Conservation (phyloP, 2,797 vertebrate species). For the Coluber constrictor region DNA sequence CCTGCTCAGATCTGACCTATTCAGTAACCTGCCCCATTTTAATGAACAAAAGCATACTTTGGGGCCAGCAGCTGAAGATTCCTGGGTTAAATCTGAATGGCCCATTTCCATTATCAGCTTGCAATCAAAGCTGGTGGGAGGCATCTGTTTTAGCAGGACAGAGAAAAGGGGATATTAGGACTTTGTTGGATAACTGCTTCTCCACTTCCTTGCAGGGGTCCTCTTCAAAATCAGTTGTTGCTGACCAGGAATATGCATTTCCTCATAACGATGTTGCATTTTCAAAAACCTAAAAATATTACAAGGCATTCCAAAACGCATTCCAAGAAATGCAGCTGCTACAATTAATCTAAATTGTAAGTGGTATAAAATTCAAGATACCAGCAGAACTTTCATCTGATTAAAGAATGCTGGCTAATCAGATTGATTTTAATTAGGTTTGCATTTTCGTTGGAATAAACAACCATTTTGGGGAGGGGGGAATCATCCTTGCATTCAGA, state of each 20-base stretch:
- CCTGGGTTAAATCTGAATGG: neutral
- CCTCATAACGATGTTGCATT: neutral
- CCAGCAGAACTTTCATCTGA: neutral
- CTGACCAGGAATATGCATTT: neutral
- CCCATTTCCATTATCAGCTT: neutral
- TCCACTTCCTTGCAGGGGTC: neutral
- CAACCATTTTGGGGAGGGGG: neutral
- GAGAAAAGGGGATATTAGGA: neutral
- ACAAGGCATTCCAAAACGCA: neutral
- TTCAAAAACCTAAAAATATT: neutral
- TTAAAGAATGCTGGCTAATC: neutral
- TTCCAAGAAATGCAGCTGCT: neutral
- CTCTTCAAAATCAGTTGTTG: neutral
- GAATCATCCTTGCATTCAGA: neutral
- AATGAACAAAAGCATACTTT: neutral
- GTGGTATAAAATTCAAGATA: neutral
- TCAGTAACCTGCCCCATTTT: neutral
- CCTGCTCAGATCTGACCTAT: neutral
- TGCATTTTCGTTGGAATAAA: neutral
- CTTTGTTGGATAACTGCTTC: neutral
- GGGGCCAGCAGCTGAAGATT: neutral
- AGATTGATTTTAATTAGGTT: neutral
- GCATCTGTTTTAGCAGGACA: neutral
- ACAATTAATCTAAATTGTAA: neutral
- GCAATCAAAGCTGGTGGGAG: neutral